Percentiles rank a stretch among this genome's conserved stretches.
These are phyloP conservation scores for Paramisgurnus dabryanus DNA, from an alignment of 2,113 vertebrate species.

Conservation along the genomic window DNA sequence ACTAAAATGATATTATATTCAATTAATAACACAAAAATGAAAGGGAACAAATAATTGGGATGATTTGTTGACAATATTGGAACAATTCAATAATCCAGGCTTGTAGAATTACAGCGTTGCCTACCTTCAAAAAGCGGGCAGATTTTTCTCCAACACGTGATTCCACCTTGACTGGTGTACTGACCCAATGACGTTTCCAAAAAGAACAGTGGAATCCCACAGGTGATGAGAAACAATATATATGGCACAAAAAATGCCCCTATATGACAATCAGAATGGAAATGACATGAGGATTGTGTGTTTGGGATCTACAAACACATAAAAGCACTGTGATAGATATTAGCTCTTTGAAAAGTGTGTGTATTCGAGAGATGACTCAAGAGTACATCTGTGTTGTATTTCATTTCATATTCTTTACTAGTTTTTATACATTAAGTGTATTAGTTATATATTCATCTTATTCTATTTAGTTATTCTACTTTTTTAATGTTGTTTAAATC, in stretches of 20 bases:
- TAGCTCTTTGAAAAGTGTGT: too few relatives aligned
- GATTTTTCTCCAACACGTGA: conserved; percentile 78
- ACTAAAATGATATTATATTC: too few relatives aligned
- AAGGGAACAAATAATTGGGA: background rate
- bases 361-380: too few relatives aligned
- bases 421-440: too few relatives aligned
- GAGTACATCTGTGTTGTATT: too few relatives aligned
- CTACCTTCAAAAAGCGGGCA: conserved; percentile 79
- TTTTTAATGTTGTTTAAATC: too few relatives aligned
- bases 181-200: conserved; percentile 78
- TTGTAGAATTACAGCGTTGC: background rate
- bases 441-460: too few relatives aligned
- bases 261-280: conserved; percentile 50
- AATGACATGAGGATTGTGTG: background rate
- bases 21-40: background rate
- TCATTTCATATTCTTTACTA: too few relatives aligned
- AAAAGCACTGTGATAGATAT: background rate
- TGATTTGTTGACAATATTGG: too few relatives aligned
- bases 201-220: conserved; percentile 77
- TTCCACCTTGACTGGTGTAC: conserved; percentile 77
- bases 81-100: too few relatives aligned
- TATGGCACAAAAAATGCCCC: conserved; percentile 78
- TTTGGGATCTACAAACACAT: background rate
- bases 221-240: conserved; percentile 73
- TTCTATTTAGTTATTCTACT: too few relatives aligned